Evolutionary conservation across 2,113 vertebrate genomes (phyloP).

Genomic region (Vulpes vulpes): DNA sequence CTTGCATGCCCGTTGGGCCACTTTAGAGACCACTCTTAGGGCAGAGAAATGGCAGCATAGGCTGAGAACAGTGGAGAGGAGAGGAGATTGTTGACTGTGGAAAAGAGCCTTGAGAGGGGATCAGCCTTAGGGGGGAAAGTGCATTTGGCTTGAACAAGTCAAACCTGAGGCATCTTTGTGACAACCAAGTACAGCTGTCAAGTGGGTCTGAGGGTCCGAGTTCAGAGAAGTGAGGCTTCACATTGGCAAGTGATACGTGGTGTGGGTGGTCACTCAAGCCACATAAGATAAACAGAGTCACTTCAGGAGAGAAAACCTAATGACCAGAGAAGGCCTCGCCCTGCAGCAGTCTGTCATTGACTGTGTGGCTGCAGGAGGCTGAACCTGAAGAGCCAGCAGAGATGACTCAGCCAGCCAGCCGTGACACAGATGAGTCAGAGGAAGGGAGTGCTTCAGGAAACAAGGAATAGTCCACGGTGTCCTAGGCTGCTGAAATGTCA

Average conservation of each 20-base stretch:
- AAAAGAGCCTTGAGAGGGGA: background rate
- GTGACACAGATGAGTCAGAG: background rate
- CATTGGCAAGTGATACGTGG: background rate
- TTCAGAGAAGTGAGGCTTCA: background rate
- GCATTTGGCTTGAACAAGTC: background rate
- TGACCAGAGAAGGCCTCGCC: background rate
- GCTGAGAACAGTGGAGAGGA: background rate
- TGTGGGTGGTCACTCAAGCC: background rate
- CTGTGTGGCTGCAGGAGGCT: background rate
- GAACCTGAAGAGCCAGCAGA: background rate
- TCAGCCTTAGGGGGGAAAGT: background rate
- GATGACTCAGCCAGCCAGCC: background rate
- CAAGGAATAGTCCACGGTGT: background rate
- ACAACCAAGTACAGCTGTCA: background rate
- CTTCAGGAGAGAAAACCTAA: background rate
- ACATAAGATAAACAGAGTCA: background rate
- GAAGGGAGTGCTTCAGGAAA: background rate
- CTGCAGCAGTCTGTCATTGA: background rate
- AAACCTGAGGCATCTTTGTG: background rate
- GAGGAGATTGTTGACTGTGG: background rate
- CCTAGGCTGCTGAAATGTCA: background rate
- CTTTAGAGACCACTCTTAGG: background rate
- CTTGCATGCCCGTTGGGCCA: background rate
- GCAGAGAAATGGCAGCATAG: background rate
- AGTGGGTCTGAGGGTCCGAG: background rate